These are phyloP conservation scores for Lithobates sylvaticus DNA, from an alignment of 2,797 vertebrate species.

Conservation along the genomic window DNA sequence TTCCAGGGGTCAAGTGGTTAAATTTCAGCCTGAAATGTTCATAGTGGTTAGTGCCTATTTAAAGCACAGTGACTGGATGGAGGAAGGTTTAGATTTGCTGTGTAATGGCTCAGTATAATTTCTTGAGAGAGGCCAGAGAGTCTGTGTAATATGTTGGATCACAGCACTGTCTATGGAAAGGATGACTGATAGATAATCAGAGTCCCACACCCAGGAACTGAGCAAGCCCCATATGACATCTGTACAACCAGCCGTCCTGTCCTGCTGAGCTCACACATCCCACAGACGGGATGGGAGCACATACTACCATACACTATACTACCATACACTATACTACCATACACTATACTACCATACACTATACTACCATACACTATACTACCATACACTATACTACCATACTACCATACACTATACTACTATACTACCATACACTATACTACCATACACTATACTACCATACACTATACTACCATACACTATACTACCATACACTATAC, in stretches of 20 bases:
- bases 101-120: not conserved
- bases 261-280: not conserved
- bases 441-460: too few species aligned
- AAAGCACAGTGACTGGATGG: not conserved
- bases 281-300: not conserved
- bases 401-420: too few species aligned
- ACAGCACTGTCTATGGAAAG: slow-evolving; percentile 22
- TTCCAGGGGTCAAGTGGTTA: too few species aligned
- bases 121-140: not conserved
- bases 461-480: too few species aligned
- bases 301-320: not conserved
- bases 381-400: too few species aligned
- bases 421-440: too few species aligned
- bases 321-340: too few species aligned
- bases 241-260: not conserved
- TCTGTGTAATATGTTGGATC: slow-evolving; percentile 34
- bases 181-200: not conserved
- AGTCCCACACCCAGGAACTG: slow-evolving; percentile 38
- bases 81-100: not conserved
- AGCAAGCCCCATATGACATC: not conserved
- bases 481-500: too few species aligned
- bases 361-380: too few species aligned
- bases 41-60: too few species aligned
- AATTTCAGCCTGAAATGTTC: too few species aligned
- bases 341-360: too few species aligned